Percentiles rank a stretch among this genome's conserved stretches.
Conservation (phyloP, 1,140 invertebrate species). For the Trichonephila clavipes region DNA sequence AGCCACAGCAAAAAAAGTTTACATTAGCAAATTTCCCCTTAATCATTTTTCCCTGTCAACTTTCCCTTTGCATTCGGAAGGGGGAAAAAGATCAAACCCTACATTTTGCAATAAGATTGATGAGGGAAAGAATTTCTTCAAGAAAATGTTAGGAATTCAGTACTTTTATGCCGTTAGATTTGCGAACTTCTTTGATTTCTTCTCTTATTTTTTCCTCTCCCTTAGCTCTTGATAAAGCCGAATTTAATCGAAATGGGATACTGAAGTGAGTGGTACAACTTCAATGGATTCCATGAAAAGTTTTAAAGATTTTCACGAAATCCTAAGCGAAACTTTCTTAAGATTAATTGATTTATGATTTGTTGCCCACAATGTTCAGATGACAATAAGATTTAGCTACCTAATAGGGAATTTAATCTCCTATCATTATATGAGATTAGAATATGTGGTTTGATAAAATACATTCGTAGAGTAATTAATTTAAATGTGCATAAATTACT, state of each 20-base stretch:
- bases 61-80: background rate
- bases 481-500: no score
- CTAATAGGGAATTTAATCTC: no score
- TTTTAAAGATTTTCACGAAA: background rate
- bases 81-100: background rate
- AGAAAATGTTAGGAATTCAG: slow-evolving; percentile 9
- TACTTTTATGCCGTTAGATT: background rate
- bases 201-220: background rate
- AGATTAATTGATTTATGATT: no score
- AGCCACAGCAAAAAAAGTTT: background rate
- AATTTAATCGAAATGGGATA: background rate
- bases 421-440: no score
- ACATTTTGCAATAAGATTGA: background rate
- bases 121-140: background rate
- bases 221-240: background rate
- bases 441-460: no score
- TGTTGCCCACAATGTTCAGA: no score
- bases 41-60: background rate
- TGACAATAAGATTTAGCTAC: no score
- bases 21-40: background rate
- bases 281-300: background rate
- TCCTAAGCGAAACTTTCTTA: no score
- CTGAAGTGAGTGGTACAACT: background rate
- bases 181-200: background rate
- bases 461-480: no score